Evolutionary conservation across 2,888 invertebrate species (phyloP), one percentile per base, ranked within the genome.

Genomic region (Smittia aterrima): DNA sequence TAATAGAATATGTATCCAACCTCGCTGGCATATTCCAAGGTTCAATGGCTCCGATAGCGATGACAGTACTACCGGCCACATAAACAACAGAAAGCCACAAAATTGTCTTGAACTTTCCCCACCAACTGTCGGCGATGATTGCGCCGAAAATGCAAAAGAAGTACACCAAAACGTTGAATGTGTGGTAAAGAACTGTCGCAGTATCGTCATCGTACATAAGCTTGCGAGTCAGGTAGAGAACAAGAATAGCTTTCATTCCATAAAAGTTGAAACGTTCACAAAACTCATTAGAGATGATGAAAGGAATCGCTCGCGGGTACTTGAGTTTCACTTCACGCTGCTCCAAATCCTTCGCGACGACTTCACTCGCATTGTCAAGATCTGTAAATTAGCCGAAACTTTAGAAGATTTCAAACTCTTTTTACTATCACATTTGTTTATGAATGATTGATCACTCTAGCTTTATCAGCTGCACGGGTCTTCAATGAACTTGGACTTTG

Each of bases 241-340:
- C 89, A 76, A 93, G 84, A 76, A 93, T 89, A n/a, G 79, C 79
- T 88, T 93, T 90, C 91, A 96, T 93, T 81, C 98, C 98, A 90
- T 98, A 98, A 83, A 88, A 98, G 76, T 93, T 93, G 84, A 98
- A 98, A 79, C 98, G 87, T 84, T 98, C 98, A 84, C 98, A 98
- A 84, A 98, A 97, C 83, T 98, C 98, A 89, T 96, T 98, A 83
- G 90, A 90, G 77, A 98, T 87, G 79, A 98, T 98, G 84, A 96
- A 97, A 79, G 91, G 93, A 16, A 98, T 92, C 18, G 94, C 88
- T 81, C 89, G 92, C 0, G 98, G 97, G 80, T 96, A 97, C 25
- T 87, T 87, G 66, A 58, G 25, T n/a, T 64, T 64, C 27, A 13
- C 20, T 13, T 32, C 32, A 32, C 32, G 32, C 32, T 32, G 32